A percentile compares a stretch with the other conserved stretches of the same genome.
These are phyloP conservation scores for Serinus canaria DNA, from an alignment of 2,113 vertebrate genomes.

Conservation along the genomic window DNA sequence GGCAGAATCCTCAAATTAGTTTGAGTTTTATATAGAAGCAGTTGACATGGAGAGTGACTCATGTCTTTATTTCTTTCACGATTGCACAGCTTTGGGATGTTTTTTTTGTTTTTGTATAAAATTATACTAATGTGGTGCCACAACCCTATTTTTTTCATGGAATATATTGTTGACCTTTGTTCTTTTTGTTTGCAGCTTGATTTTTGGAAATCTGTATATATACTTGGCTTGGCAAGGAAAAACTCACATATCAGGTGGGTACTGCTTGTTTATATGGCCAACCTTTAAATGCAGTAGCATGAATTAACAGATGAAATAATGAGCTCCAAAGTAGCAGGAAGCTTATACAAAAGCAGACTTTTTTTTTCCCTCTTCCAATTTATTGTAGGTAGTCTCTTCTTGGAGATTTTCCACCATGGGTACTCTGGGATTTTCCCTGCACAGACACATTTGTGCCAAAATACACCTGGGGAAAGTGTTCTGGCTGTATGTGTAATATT, in stretches of 20 bases:
- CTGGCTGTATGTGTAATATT: neutral
- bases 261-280: neutral
- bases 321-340: neutral
- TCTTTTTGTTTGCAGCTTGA: slow-evolving; percentile 77
- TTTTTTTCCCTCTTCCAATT: neutral
- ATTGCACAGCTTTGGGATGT: neutral
- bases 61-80: neutral
- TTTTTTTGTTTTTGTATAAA: neutral
- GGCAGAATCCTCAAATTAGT: neutral
- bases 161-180: neutral
- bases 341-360: neutral
- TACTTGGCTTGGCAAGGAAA: slow-evolving; percentile 94
- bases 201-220: slow-evolving; percentile 97
- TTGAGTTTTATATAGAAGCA: neutral
- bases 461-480: neutral
- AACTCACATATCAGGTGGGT: slow-evolving; percentile 87
- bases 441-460: neutral
- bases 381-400: neutral
- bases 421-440: neutral
- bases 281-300: neutral
- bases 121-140: neutral
- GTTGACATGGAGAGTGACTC: neutral
- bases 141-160: neutral
- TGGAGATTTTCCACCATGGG: neutral
- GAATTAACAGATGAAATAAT: neutral